Evolutionary conservation across 2,797 vertebrate species (phyloP), one percentile per base, ranked within the genome.

Genomic region (Orientallactaga sibirica): DNA sequence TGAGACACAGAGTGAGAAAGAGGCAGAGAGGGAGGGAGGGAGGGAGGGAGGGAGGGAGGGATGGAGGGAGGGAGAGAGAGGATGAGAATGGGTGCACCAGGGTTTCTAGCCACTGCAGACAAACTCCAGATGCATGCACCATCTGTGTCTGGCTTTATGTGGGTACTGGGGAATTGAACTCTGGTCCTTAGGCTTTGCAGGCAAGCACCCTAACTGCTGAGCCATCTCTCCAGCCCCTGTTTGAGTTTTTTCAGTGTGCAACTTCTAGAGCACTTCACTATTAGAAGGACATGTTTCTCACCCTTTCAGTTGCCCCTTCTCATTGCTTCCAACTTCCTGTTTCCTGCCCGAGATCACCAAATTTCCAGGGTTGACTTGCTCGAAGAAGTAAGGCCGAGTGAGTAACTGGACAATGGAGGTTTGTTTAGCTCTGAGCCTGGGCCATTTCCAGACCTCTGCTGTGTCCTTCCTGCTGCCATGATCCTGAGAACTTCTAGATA

Each of bases 341-440:
- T 92, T 92, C 70, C 64, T 79, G 15, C 18, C 20, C 84, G 70
- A 88, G 27, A 84, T 87, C 61, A 66, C 6, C 48, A 7, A 18
- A 87, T 94, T 75, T 83, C n/a, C 29, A 77, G 74, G 41, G 33
- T 0, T 90, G 88, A 67, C 41, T 79, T 48, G 85, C 61, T 82
- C 41, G 55, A 86, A 5, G 80, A 71, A 67, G 61, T n/a, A 48
- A 91, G 41, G 29, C 33, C 2, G 4, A 43, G 37, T 33, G 48
- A 5, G 25, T 41, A 48, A 24, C n/a, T 58, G 64, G 64, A 73
- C 55, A 62, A 12, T 9, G 27, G 80, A 75, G 48, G 61, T 75
- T 66, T n/a, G 19, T 16, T 87, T 79, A 77, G 29, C 1, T 19
- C 29, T 37, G 25, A 73, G 37, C 16, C 25, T 86, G 48, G 16